These are phyloP conservation scores for Tetramorium alpestre DNA, from an alignment of 1,140 invertebrate genomes.

Conservation along the genomic window DNA sequence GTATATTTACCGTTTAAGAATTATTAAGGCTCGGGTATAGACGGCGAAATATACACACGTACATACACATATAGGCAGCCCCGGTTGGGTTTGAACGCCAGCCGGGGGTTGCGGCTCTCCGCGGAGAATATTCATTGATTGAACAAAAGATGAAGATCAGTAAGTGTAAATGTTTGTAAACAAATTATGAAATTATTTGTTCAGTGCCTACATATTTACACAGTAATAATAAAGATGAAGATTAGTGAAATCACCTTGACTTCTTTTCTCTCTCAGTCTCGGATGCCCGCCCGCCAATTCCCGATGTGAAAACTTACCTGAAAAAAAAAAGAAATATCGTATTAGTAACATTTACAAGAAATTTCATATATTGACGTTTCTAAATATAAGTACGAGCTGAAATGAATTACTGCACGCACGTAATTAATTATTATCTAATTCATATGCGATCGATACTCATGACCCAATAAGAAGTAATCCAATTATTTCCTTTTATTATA, in stretches of 20 bases:
- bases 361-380: neutral
- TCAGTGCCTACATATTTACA: conserved; percentile 86
- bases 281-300: neutral
- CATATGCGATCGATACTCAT: no score
- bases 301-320: neutral
- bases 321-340: neutral
- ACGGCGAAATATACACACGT: conserved; percentile 64
- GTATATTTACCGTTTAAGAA: conserved; percentile 69
- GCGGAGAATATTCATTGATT: conserved; percentile 82
- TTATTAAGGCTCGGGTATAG: conserved; percentile 65
- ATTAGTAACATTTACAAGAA: neutral
- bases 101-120: conserved; percentile 72
- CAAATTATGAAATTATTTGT: conserved; percentile 86
- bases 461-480: no score
- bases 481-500: no score
- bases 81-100: conserved; percentile 32
- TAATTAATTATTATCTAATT: no score
- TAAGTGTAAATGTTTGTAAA: conserved; percentile 86
- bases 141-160: conserved; percentile 82
- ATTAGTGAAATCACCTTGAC: conserved; percentile 79
- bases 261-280: neutral
- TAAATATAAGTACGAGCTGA: no score
- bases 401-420: no score
- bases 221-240: conserved; percentile 85
- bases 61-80: conserved; percentile 69